Base-by-base conservation (phyloP, 2,888 invertebrate species). In the Podabrus alpinus region DNA sequence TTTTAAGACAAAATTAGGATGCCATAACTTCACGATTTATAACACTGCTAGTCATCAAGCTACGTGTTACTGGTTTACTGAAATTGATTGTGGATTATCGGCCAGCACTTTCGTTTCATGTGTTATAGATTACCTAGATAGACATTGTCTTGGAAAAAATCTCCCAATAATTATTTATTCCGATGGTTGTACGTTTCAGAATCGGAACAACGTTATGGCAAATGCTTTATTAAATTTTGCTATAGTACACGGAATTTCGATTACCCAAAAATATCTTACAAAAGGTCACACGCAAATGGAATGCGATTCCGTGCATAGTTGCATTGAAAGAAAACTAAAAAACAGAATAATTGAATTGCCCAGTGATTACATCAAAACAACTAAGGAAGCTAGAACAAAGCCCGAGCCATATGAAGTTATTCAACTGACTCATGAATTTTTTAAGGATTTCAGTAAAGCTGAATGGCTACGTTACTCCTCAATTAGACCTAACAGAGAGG, bases 361-460 rank as follows among this genome's bases (percentile, higher is more conserved):
- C 11, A 15, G 11, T 15, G 60, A 60, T 60, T 60, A 60, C 60
- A 9, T 60, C 15, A 60, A 16, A 60, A 16, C 25, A 78, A 77
- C 59, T 77, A 70, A 76, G 62, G 60, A 60, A 16, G 60, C 60
- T n/a, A 15, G 60, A 16, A 9, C 7, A 16, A 60, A 60, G 11
- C 60, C 60, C 9, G 15, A 16, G 9, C 60, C 16, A 16, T 60
- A 16, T 60, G 16, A 16, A 60, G 60, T 60, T 60, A 15, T 15
- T 16, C 15, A 16, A 16, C 60, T 15, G 15, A 15, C 60, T 15
- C 15, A 60, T 60, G 16, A 60, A 3, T 60, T 16, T 60, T 60
- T 60, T 15, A 3, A 4, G 24, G 24, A 9, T 24, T 24, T 24
- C n/a, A n/a, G n/a, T n/a, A n/a, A n/a, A n/a, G n/a, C n/a, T n/a